Conservation (phyloP, 2,113 vertebrate genomes). For the Pteruthius melanotis region DNA sequence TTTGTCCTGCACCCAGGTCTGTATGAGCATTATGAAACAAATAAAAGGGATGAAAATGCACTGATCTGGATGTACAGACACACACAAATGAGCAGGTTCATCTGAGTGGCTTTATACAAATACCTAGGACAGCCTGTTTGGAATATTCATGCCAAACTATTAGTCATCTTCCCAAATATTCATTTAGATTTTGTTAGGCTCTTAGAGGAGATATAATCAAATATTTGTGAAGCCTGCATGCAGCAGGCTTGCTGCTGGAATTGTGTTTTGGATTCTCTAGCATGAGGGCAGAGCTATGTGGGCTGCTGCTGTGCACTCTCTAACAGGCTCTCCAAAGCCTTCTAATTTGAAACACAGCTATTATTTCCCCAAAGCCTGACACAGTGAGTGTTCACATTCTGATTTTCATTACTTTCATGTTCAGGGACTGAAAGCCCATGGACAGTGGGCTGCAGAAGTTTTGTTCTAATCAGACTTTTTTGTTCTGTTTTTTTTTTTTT, state of each 20-base stretch:
- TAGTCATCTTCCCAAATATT: slow-evolving; percentile 36
- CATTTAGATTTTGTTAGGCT: slow-evolving; percentile 28
- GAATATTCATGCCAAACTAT: slow-evolving; percentile 17
- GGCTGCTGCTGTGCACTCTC: neutral
- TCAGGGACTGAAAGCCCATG: slow-evolving; percentile 15
- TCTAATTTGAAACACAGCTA: slow-evolving; percentile 41
- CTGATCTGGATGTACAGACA: neutral
- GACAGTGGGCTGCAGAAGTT: slow-evolving; percentile 2
- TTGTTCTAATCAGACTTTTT: neutral
- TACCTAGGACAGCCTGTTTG: neutral
- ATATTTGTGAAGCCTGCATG: slow-evolving; percentile 14
- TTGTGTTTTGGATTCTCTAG: neutral
- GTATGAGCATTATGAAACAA: neutral
- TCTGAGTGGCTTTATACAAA: neutral
- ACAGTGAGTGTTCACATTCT: neutral
- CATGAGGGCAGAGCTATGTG: slow-evolving; percentile 2
- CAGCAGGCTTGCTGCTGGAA: neutral
- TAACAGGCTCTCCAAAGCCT: slow-evolving; percentile 2
- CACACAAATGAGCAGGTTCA: neutral
- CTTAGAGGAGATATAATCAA: slow-evolving; percentile 27
- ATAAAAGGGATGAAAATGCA: neutral
- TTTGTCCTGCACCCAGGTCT: neutral
- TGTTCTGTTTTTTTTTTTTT: neutral
- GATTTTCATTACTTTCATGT: slow-evolving; percentile 58
- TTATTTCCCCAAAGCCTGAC: slow-evolving; percentile 39